These are phyloP conservation scores for Celastrina argiolus DNA, from an alignment of 2,888 invertebrate genomes.

Conservation along the genomic window DNA sequence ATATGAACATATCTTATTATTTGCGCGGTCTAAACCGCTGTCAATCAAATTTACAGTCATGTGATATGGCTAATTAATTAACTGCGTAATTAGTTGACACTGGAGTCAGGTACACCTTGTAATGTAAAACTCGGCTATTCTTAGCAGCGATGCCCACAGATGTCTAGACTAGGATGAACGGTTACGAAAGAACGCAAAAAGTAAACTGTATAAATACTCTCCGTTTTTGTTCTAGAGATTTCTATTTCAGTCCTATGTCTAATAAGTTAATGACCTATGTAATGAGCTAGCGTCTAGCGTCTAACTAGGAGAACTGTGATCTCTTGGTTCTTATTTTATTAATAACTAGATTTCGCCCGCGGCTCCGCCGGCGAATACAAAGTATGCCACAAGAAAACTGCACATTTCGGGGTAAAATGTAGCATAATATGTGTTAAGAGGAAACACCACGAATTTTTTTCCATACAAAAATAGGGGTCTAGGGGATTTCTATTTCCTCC, in stretches of 20 bases:
- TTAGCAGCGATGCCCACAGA: constrained; percentile 4
- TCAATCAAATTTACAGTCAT: constrained; percentile 10
- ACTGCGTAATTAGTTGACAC: constrained; percentile 4
- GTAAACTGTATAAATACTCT: constrained; percentile 12
- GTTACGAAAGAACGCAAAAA: constrained; percentile 12
- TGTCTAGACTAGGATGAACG: not conserved
- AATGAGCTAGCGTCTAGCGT: not conserved
- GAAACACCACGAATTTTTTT: too few relatives aligned
- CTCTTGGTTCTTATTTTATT: not conserved
- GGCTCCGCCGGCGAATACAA: too few relatives aligned
- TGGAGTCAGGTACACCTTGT: not conserved
- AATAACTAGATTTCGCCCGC: too few relatives aligned
- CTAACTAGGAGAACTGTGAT: not conserved
- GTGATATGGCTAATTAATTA: constrained; percentile 10
- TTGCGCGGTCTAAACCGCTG: not conserved
- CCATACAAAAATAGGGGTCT: too few relatives aligned
- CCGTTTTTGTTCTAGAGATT: constrained; percentile 16
- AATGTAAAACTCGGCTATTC: not conserved
- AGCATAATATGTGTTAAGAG: too few relatives aligned
- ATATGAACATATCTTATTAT: not conserved
- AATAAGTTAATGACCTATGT: constrained; percentile 5
- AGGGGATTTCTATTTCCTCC: too few relatives aligned
- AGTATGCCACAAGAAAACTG: too few relatives aligned
- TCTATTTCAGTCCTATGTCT: constrained; percentile 12
- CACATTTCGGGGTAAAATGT: too few relatives aligned